phyloP scores from a whole-genome alignment of 2,797 vertebrate genomes.

The Acanthurus tractus region DNA sequence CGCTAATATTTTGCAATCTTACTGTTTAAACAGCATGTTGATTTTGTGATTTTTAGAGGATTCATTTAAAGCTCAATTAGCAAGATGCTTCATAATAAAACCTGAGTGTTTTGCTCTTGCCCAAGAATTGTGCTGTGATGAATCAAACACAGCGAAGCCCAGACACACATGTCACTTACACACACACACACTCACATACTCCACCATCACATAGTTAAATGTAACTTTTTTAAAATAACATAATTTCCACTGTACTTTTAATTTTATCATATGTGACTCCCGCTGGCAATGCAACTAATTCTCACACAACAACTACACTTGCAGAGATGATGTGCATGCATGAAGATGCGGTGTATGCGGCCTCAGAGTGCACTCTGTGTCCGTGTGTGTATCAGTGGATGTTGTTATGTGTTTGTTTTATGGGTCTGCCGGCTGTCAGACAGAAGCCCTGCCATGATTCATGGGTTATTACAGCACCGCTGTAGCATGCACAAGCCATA shows the following conservation, averaged over 20 bases:
- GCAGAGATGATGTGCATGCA: background rate
- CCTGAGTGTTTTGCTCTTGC: background rate
- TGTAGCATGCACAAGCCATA: constrained; percentile 71
- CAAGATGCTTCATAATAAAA: constrained; percentile 2
- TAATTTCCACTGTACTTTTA: background rate
- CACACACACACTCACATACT: background rate
- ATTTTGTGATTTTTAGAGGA: background rate
- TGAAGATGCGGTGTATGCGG: background rate
- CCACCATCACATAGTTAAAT: background rate
- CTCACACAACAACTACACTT: background rate
- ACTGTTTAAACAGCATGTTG: too few relatives aligned
- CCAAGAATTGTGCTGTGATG: background rate
- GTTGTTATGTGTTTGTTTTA: constrained; percentile 58
- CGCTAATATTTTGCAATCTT: too few relatives aligned
- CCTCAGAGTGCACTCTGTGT: background rate
- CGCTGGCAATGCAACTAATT: background rate
- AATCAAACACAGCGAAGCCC: background rate
- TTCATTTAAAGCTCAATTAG: background rate
- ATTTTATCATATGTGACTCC: background rate
- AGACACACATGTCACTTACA: background rate
- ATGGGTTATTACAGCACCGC: constrained; percentile 79
- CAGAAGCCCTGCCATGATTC: constrained; percentile 69
- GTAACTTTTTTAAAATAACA: background rate
- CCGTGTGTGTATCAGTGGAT: constrained; percentile 22
- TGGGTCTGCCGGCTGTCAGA: constrained; percentile 72